Evolutionary conservation across 2,113 vertebrate species (phyloP).

Genomic region (Cheilinus undulatus): DNA sequence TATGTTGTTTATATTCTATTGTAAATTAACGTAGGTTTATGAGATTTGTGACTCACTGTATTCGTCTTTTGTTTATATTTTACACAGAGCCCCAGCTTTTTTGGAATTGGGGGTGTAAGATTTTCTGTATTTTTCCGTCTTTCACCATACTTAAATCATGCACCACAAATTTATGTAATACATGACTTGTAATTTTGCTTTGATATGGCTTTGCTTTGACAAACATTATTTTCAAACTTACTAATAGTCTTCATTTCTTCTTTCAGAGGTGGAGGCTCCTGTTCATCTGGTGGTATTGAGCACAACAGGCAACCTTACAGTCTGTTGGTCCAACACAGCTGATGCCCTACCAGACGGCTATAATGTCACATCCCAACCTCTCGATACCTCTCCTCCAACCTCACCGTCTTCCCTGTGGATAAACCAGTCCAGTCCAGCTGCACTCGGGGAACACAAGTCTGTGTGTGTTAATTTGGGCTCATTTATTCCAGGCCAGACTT

Average conservation of each 20-base stretch:
- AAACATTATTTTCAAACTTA: too few relatives aligned
- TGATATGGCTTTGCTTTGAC: neutral
- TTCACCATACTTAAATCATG: too few relatives aligned
- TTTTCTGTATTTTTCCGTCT: too few relatives aligned
- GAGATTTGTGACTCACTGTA: too few relatives aligned
- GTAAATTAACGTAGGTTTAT: too few relatives aligned
- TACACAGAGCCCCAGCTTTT: too few relatives aligned
- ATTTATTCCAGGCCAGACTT: conserved; percentile 85
- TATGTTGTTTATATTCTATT: too few relatives aligned
- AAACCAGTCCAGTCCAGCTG: conserved; percentile 1
- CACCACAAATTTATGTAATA: too few relatives aligned
- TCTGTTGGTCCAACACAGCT: conserved; percentile 81
- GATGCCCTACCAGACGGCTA: conserved; percentile 74
- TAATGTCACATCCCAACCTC: conserved; percentile 77
- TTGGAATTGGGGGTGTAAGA: too few relatives aligned
- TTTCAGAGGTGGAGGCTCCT: conserved; percentile 83
- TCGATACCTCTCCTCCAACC: conserved; percentile 24
- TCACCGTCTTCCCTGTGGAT: conserved; percentile 50
- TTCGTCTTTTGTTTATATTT: too few relatives aligned
- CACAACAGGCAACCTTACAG: conserved; percentile 77
- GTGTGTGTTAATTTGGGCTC: conserved; percentile 78
- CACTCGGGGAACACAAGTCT: conserved; percentile 73
- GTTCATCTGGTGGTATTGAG: conserved; percentile 71
- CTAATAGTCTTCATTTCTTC: conserved; percentile 10
- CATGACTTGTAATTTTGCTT: too few relatives aligned